phyloP scores from a whole-genome alignment of 2,113 vertebrate genomes.

The Megaceryle torquata region DNA sequence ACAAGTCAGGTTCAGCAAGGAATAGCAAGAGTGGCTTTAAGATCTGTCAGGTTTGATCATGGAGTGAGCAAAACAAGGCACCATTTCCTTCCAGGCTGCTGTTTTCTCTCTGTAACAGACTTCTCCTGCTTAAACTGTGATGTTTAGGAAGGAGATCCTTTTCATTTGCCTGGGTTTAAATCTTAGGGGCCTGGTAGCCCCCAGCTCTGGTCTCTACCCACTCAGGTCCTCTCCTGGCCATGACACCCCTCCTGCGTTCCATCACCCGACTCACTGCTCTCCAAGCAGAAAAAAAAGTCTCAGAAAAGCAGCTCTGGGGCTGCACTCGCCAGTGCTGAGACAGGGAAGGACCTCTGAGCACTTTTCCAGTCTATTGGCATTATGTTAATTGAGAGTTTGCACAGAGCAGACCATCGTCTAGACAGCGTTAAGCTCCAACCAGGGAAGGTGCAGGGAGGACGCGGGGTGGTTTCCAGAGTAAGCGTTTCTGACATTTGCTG shows the following conservation, averaged over 20 bases:
- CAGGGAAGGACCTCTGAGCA: background rate
- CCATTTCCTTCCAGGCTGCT: background rate
- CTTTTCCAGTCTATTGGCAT: background rate
- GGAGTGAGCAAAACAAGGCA: background rate
- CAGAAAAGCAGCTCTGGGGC: background rate
- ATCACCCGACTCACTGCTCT: fast-evolving
- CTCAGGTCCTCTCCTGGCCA: background rate
- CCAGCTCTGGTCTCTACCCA: background rate
- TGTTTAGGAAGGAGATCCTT: background rate
- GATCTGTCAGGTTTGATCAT: background rate
- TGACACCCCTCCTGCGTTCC: too few relatives aligned
- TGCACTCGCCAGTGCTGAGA: fast-evolving
- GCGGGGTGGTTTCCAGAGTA: background rate
- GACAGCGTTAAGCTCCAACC: background rate
- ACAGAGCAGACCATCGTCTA: background rate
- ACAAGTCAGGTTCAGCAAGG: background rate
- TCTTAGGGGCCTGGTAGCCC: fast-evolving
- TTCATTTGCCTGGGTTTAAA: background rate
- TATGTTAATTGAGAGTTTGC: background rate
- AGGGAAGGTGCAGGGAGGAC: background rate
- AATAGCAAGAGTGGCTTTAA: background rate
- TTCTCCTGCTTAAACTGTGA: background rate
- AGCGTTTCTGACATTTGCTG: slow-evolving; percentile 18
- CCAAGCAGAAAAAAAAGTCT: background rate
- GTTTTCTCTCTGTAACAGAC: fast-evolving